Percentiles rank a stretch among this genome's conserved stretches.
These are phyloP conservation scores for Halcyon badia DNA, from an alignment of 2,797 vertebrate genomes.

Conservation along the genomic window DNA sequence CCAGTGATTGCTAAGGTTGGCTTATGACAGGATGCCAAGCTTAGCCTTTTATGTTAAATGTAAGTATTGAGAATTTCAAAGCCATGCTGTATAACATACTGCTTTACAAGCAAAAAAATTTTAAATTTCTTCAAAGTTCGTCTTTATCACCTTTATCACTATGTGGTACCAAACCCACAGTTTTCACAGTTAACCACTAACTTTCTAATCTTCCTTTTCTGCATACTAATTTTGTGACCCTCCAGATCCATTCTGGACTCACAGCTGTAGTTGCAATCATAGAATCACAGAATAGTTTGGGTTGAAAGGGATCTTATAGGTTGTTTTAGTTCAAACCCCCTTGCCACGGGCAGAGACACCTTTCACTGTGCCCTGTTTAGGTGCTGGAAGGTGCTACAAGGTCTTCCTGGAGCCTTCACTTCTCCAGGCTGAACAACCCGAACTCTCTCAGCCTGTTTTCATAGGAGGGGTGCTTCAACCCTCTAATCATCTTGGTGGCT, in stretches of 20 bases:
- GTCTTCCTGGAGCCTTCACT: neutral
- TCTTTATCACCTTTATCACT: neutral
- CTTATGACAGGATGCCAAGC: neutral
- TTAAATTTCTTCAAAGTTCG: neutral
- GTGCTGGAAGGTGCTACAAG: neutral
- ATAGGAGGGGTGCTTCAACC: neutral
- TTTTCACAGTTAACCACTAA: neutral
- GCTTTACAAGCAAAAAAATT: neutral
- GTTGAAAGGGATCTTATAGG: neutral
- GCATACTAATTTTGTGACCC: neutral
- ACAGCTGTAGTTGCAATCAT: neutral
- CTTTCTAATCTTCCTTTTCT: neutral
- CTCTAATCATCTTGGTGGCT: neutral
- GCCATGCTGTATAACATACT: neutral
- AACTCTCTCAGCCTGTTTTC: neutral
- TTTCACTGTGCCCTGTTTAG: neutral
- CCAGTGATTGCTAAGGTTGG: neutral
- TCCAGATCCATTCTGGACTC: neutral
- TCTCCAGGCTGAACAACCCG: neutral
- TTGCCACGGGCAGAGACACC: neutral
- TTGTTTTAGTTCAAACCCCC: neutral
- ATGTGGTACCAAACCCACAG: neutral
- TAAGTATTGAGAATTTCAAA: neutral
- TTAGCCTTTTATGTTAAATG: neutral
- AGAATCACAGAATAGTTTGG: neutral